Percentiles rank a stretch among this genome's conserved stretches.
phyloP scores from a whole-genome alignment of 2,888 invertebrate genomes.

The Melanchra persicariae region DNA sequence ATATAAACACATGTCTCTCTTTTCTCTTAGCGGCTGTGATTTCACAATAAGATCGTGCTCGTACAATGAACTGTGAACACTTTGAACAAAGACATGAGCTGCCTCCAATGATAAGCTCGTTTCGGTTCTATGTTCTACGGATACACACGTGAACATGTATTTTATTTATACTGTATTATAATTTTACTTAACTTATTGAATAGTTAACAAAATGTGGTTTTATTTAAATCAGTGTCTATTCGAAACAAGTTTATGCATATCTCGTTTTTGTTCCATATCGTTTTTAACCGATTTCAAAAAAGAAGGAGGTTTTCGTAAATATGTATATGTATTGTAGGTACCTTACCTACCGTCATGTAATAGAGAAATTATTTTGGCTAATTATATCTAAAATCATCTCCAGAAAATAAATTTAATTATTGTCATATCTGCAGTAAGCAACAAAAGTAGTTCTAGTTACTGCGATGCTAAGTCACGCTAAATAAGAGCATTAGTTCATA shows the following conservation, averaged over 20 bases:
- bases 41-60: conserved; percentile 60
- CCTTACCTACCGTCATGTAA: background rate
- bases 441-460: conserved; percentile 1
- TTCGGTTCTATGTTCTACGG: conserved; percentile 35
- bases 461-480: background rate
- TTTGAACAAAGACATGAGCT: conserved; percentile 58
- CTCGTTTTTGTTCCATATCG: background rate
- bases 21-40: conserved; percentile 35
- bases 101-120: conserved; percentile 54
- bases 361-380: background rate
- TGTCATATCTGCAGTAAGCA: no score
- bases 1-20: conserved; percentile 30
- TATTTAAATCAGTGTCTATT: conserved; percentile 2
- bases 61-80: conserved; percentile 63
- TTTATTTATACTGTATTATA: background rate
- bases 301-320: no score
- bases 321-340: no score
- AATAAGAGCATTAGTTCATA: conserved; percentile 8
- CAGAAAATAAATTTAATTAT: no score
- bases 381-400: background rate
- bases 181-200: background rate
- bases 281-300: no score
- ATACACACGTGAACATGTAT: conserved; percentile 4
- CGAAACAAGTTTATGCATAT: background rate
- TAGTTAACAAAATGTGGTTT: conserved; percentile 1